Evolutionary conservation across 2,113 vertebrate genomes (phyloP), one percentile per base, ranked within the genome.

Genomic region (Trichechus manatus): DNA sequence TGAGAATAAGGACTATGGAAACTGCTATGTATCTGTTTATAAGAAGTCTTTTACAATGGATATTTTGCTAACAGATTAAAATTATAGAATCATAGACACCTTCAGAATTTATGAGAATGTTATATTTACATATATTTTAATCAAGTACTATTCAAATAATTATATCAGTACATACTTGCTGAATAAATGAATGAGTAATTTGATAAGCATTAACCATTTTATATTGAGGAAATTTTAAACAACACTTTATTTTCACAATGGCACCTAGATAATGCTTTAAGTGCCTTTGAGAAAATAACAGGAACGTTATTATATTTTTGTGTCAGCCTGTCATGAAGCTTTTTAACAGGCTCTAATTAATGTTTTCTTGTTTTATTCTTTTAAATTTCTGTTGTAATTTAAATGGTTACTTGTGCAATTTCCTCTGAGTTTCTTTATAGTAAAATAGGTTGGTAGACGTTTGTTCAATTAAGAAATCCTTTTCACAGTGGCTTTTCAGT

Each of bases 351-450:
- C 5, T 79, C 68, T 96, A 91, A 90, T 85, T 96, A 91, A 90
- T 85, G 23, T 94, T 92, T 93, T 77, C 11, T 61, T 89, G 8
- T 75, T 27, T 86, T 72, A 70, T 82, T 86, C 42, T 92, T 94
- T 84, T 61, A 93, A 93, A 78, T 25, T 61, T 39, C 61, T 95
- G 74, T 78, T 95, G 25, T 86, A 95, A 70, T n/a, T 97, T 89
- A 91, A 93, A 82, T 6, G 70, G 47, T n/a, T 74, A 25, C 42
- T 11, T 66, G 27, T 27, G 75, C 10, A 82, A 82, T 2, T 82
- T 93, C 68, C 36, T 96, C 17, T 77, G 19, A 80, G 15, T 6
- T 75, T 91, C 17, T 92, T 96, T 88, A 78, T 44, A 93, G 50
- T 86, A 85, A 87, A 93, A 77, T 66, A 83, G 17, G 13, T 90